A percentile compares a stretch with the other conserved stretches of the same genome.
Evolutionary conservation across 2,113 vertebrate species (phyloP).

Genomic region (Scortum barcoo): DNA sequence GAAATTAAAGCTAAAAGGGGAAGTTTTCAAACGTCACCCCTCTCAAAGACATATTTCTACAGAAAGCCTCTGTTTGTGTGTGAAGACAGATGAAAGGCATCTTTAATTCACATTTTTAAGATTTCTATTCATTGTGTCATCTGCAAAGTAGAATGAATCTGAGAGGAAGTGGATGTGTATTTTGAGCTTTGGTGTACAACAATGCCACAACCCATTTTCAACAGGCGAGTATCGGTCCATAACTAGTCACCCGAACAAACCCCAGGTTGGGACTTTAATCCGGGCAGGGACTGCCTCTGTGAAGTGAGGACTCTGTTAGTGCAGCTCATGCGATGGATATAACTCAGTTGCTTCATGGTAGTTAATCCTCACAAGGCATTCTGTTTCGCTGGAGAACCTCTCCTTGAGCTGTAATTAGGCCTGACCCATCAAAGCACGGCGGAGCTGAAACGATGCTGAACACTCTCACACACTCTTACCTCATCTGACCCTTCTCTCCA

Average conservation of each 20-base stretch:
- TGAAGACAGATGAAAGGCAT: not conserved
- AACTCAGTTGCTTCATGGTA: slow-evolving; percentile 46
- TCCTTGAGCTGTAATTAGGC: slow-evolving; percentile 76
- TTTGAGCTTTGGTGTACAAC: too few relatives aligned
- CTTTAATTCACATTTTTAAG: not conserved
- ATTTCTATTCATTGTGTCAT: not conserved
- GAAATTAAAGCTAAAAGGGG: not conserved
- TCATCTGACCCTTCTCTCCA: slow-evolving; percentile 3
- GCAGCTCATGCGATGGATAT: slow-evolving; percentile 38
- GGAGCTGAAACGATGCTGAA: slow-evolving; percentile 45
- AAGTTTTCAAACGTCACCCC: not conserved
- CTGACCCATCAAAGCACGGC: slow-evolving; percentile 67
- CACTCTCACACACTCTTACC: slow-evolving; percentile 25
- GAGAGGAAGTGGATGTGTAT: not conserved
- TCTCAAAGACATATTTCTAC: not conserved
- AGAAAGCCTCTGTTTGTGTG: not conserved
- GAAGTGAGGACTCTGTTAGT: slow-evolving; percentile 26
- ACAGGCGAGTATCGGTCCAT: not conserved
- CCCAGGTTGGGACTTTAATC: slow-evolving; percentile 8
- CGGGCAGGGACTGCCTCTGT: slow-evolving; percentile 13
- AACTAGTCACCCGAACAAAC: slow-evolving; percentile 7
- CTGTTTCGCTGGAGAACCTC: slow-evolving; percentile 57
- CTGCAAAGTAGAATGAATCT: not conserved
- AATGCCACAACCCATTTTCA: not conserved
- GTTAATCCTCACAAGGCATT: slow-evolving; percentile 56